phyloP scores from a whole-genome alignment of 2,113 vertebrate genomes.

The Phocoena phocoena region DNA sequence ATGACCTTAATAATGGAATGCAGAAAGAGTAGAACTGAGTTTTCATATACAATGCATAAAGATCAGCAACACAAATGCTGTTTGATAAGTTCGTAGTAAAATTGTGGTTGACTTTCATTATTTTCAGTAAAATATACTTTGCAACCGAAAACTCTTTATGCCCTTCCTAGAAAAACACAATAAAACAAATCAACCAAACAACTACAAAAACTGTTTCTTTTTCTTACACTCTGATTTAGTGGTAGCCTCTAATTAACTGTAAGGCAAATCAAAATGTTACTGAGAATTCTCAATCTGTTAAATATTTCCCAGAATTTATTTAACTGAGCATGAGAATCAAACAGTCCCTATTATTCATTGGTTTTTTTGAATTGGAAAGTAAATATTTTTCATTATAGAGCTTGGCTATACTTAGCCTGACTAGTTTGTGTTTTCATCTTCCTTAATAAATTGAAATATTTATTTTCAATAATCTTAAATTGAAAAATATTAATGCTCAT shows the following conservation, averaged over 20 bases:
- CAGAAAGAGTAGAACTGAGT: not conserved
- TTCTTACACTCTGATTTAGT: not conserved
- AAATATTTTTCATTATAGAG: not conserved
- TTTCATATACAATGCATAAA: not conserved
- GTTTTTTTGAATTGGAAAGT: not conserved
- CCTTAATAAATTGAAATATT: not conserved
- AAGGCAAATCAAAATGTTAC: not conserved
- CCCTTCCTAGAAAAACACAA: not conserved
- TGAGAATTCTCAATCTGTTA: not conserved
- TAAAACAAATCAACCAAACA: slow-evolving; percentile 1
- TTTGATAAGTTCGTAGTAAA: not conserved
- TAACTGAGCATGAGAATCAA: not conserved
- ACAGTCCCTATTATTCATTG: not conserved
- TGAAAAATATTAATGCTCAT: not conserved
- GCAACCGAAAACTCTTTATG: not conserved
- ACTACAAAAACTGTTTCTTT: not conserved
- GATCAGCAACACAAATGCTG: not conserved
- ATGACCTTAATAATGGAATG: not conserved
- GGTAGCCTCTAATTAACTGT: not conserved
- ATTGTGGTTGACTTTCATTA: not conserved
- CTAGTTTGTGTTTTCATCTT: not conserved
- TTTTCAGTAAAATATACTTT: not conserved
- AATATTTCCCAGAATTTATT: not conserved
- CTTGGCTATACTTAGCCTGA: not conserved
- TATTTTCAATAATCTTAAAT: not conserved